A percentile compares a stretch with the other conserved stretches of the same genome.
These are phyloP conservation scores for Malurus elegans DNA, from an alignment of 2,113 vertebrate species.

Conservation along the genomic window DNA sequence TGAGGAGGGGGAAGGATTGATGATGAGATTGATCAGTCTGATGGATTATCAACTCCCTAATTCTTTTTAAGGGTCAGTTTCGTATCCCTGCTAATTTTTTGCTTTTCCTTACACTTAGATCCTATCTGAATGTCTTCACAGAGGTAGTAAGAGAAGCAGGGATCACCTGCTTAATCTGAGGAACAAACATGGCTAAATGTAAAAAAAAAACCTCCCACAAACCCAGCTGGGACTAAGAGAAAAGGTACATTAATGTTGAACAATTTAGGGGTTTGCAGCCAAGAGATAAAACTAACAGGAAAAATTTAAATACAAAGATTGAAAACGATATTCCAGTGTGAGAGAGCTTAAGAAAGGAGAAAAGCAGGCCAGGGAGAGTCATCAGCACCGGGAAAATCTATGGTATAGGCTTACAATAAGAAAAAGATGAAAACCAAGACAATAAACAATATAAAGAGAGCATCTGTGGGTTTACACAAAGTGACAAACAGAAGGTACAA, in stretches of 20 bases:
- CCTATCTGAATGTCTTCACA: neutral
- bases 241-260: rapidly evolving
- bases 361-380: neutral
- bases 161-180: neutral
- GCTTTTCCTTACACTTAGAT: neutral
- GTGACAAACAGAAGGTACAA: neutral
- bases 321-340: neutral
- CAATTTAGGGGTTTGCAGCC: neutral
- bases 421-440: neutral
- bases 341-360: neutral
- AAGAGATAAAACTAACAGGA: neutral
- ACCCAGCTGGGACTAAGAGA: neutral
- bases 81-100: neutral
- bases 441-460: neutral
- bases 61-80: neutral
- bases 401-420: rapidly evolving
- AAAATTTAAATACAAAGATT: neutral
- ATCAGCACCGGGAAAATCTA: neutral
- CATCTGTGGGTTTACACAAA: neutral
- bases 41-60: neutral
- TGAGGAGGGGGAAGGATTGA: neutral
- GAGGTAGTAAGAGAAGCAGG: neutral
- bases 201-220: neutral
- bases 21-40: neutral
- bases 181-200: neutral